A percentile compares a stretch with the other conserved stretches of the same genome.
Conservation (phyloP, 2,888 invertebrate genomes). For the Tipula helvola region DNA sequence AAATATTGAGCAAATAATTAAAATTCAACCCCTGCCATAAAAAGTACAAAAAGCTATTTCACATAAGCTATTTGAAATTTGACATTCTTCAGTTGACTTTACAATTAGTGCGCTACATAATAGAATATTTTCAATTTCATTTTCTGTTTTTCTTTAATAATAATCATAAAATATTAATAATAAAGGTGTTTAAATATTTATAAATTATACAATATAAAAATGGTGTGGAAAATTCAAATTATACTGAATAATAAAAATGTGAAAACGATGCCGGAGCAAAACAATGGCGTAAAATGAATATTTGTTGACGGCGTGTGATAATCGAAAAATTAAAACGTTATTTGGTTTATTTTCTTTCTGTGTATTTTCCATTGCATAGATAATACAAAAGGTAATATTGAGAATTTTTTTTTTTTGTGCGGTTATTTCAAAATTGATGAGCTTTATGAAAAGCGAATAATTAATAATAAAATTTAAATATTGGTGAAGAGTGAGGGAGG, state of each 20-base stretch:
- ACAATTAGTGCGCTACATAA: background rate
- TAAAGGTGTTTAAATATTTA: background rate
- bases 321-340: background rate
- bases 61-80: background rate
- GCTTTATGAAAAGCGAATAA: background rate
- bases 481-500: background rate
- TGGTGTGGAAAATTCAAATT: background rate
- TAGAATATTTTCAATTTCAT: background rate
- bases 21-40: background rate
- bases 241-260: background rate
- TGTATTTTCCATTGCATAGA: background rate
- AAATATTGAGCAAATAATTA: too few species aligned
- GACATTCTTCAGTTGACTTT: background rate
- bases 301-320: background rate
- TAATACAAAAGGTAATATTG: background rate
- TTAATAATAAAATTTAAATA: background rate
- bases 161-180: background rate
- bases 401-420: background rate
- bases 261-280: background rate
- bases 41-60: background rate
- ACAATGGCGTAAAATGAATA: background rate
- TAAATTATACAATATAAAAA: background rate
- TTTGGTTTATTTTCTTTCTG: background rate
- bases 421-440: background rate
- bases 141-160: background rate